phyloP scores from a whole-genome alignment of 2,888 invertebrate genomes.

The Ptychoptera albimana region DNA sequence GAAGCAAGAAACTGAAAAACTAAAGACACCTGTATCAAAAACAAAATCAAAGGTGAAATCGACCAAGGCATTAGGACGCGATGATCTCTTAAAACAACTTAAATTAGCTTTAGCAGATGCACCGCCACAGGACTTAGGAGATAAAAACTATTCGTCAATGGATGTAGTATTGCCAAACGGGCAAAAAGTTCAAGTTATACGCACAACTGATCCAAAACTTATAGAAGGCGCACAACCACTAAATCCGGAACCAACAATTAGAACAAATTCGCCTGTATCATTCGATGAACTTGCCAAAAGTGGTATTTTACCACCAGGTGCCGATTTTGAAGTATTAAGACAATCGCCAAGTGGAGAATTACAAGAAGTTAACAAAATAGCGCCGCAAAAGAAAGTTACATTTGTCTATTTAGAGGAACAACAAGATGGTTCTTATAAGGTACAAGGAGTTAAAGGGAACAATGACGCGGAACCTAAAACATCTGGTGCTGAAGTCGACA shows the following conservation, averaged over 20 bases:
- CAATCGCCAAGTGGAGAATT: slow-evolving; percentile 57
- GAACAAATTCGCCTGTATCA: slow-evolving; percentile 35
- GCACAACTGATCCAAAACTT: slow-evolving; percentile 52
- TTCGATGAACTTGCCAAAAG: slow-evolving; percentile 61
- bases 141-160: slow-evolving; percentile 53
- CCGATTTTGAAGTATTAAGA: slow-evolving; percentile 66
- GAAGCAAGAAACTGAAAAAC: slow-evolving; percentile 33
- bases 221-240: slow-evolving; percentile 41
- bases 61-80: slow-evolving; percentile 42
- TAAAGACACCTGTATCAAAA: slow-evolving; percentile 33
- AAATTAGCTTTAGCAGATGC: slow-evolving; percentile 57
- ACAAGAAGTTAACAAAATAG: slow-evolving; percentile 42
- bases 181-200: slow-evolving; percentile 56
- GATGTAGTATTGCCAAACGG: slow-evolving; percentile 60
- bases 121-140: slow-evolving; percentile 42
- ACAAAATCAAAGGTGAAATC: slow-evolving; percentile 36
- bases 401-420: slow-evolving; percentile 78
- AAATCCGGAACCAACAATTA: slow-evolving; percentile 21
- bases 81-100: slow-evolving; percentile 56
- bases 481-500: slow-evolving; percentile 59
- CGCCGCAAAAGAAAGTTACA: slow-evolving; percentile 61
- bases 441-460: slow-evolving; percentile 69
- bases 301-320: slow-evolving; percentile 59
- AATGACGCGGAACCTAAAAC: slow-evolving; percentile 47
- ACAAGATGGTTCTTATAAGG: slow-evolving; percentile 69